Conservation (phyloP, 2,797 vertebrate genomes). For the Garrulus glandarius region DNA sequence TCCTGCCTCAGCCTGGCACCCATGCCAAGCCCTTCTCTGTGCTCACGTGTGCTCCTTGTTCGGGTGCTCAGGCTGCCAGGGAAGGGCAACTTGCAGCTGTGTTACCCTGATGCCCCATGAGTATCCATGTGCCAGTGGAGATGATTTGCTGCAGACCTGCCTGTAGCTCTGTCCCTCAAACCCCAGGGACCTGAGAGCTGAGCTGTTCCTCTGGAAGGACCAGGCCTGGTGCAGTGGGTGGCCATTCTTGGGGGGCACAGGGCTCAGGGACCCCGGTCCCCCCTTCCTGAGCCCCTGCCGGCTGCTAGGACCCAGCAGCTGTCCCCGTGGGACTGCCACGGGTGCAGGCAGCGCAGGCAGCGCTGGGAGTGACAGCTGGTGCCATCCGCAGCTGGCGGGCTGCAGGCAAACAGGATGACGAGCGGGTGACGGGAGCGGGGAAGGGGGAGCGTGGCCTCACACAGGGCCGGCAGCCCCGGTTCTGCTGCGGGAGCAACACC, state of each 20-base stretch:
- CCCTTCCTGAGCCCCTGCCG: not conserved
- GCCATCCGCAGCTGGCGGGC: constrained; percentile 67
- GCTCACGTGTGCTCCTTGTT: fast-evolving
- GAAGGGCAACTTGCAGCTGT: not conserved
- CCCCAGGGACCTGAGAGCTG: not conserved
- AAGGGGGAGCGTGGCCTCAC: not conserved
- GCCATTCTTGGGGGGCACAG: not conserved
- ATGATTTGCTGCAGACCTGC: not conserved
- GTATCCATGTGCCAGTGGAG: fast-evolving
- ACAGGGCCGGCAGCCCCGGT: not conserved
- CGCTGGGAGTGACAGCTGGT: constrained; percentile 76
- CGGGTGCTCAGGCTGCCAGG: fast-evolving
- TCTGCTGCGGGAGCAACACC: not conserved
- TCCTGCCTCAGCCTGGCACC: not conserved
- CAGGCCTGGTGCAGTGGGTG: too few species aligned
- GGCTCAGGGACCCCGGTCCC: not conserved
- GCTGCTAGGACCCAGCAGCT: constrained; percentile 69
- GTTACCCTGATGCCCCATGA: fast-evolving
- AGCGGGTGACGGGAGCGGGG: not conserved
- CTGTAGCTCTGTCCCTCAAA: not conserved
- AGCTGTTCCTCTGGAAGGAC: not conserved
- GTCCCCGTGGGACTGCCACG: not conserved
- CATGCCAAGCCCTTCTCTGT: not conserved
- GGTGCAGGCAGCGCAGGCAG: constrained; percentile 65
- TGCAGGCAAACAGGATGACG: constrained; percentile 48